Evolutionary conservation across 2,797 vertebrate genomes (phyloP), one percentile per base, ranked within the genome.

Genomic region (Zenarchopterus dispar): DNA sequence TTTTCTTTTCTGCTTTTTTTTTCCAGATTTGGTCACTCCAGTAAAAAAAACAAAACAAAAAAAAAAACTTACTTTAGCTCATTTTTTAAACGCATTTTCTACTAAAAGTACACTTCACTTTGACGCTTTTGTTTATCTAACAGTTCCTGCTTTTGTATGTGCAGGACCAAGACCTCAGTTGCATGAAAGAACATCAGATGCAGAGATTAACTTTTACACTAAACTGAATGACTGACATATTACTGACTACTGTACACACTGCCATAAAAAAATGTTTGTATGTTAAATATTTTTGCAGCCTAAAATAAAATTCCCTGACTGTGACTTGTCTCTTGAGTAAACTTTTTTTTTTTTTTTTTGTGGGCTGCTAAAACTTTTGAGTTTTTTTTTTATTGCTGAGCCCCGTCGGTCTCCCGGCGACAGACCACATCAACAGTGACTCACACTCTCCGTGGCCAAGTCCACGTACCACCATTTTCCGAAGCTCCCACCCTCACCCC

Each of bases 201-300:
- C 82, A 80, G 69, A 81, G 77, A 78, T 63, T 36, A 77, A 61
- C 70, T 49, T 74, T 66, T 60, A 51, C 80, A 66, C 64, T 59
- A 73, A 61, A 87, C 80, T 75, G 77, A 82, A 68, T 64, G 84
- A 85, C 70, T 78, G 75, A 77, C 62, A 55, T 81, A 64, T 87
- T 80, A 80, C 84, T 90, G 87, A 94, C 92, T 93, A 93, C 93
- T 94, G 90, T 92, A 78, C 84, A 89, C 88, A 65, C 74, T 83
- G 84, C 86, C 84, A 85, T 80, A 70, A 73, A 79, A n/a, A 39
- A 39, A 39, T 86, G 85, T 79, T 89, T 76, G 51, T 75, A 80
- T 84, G 70, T 79, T 70, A 78, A 80, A 67, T 79, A 49, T 84
- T 73, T 74, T 71, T 70, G 78, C 78, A 86, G 77, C 66, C 72